Conservation (phyloP, 1,140 invertebrate genomes). For the Protaetia brevitarsis region DNA sequence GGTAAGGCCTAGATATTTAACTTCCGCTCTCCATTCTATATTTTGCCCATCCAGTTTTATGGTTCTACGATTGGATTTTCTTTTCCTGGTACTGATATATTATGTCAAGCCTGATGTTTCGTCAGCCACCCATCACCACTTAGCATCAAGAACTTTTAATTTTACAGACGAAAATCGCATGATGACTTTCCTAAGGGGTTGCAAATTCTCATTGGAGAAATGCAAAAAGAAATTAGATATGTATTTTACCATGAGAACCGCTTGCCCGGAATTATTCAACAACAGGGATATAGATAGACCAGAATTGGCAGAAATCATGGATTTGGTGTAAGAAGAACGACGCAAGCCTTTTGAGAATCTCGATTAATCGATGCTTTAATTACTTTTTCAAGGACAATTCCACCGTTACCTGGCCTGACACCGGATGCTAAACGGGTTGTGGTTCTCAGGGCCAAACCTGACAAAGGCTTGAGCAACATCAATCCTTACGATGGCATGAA, state of each 20-base stretch:
- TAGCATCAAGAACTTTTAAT: neutral
- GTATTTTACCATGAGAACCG: conserved; percentile 75
- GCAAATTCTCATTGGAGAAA: conserved; percentile 79
- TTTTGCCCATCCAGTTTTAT: too few relatives aligned
- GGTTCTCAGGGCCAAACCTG: conserved; percentile 60
- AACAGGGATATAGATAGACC: conserved; percentile 69
- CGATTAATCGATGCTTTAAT: too few relatives aligned
- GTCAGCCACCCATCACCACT: too few relatives aligned
- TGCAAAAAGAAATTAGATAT: conserved; percentile 77
- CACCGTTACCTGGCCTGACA: conserved; percentile 73
- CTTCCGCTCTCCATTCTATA: too few relatives aligned
- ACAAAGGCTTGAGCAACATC: conserved; percentile 57
- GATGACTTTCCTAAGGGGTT: conserved; percentile 75
- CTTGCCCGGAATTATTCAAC: conserved; percentile 78
- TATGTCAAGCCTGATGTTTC: too few relatives aligned
- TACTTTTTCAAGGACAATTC: conserved; percentile 60
- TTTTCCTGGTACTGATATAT: too few relatives aligned
- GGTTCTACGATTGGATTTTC: too few relatives aligned
- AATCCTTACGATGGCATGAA: conserved; percentile 70
- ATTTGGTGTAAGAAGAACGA: conserved; percentile 73
- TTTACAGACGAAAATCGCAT: conserved; percentile 66
- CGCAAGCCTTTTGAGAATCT: too few relatives aligned
- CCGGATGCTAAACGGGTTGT: conserved; percentile 73
- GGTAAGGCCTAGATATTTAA: too few relatives aligned
- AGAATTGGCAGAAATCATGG: conserved; percentile 67